Base-by-base conservation (phyloP, 2,113 vertebrate species). In the Rynchops niger region DNA sequence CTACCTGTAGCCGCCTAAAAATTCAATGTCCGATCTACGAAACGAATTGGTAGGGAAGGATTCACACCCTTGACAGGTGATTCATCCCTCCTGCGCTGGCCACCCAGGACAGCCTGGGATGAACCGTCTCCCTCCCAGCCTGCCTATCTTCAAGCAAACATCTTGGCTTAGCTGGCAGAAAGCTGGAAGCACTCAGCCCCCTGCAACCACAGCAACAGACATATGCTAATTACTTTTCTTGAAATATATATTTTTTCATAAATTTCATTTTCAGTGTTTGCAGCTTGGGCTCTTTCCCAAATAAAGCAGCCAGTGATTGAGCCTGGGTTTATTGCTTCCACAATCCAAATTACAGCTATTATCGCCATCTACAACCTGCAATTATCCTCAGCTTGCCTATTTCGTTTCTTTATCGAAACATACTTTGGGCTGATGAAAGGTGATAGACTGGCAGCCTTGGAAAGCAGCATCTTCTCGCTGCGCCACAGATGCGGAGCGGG, bases 321-420 rank as follows among this genome's bases (percentile, higher is more conserved):
- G 83, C 72, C 81, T 27, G 86, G 67, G 59, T 95, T 96, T 97
- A 96, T 92, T 93, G 93, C 96, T 88, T 91, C 90, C 78, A 76
- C 94, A 82, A 88, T 50, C 92, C 96, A 97, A 96, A 97, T 97
- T 73, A 93, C 93, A 91, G 95, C 90, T 62, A 95, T 97, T 97
- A 96, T 81, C 42, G 6, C 95, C 86, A 91, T 93, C 95, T 89
- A 72, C 81, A 95, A 93, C 88, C 92, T 78, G 93, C 94, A 96
- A 96, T 97, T 95, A 96, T 91, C 67, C 93, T 77, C 88, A 84
- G 85, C 47, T 77, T 77, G 95, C 69, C 34, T 86, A 82, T 95
- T 95, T 87, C 85, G 50, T 58, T 92, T 94, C 91, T 90, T 93
- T 72, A 93, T 84, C 38, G 15, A 88, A 84, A 42, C 72, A 30